Percentiles rank a stretch among this genome's conserved stretches.
phyloP scores from a whole-genome alignment of 2,888 invertebrate genomes.

The Elegia similella region DNA sequence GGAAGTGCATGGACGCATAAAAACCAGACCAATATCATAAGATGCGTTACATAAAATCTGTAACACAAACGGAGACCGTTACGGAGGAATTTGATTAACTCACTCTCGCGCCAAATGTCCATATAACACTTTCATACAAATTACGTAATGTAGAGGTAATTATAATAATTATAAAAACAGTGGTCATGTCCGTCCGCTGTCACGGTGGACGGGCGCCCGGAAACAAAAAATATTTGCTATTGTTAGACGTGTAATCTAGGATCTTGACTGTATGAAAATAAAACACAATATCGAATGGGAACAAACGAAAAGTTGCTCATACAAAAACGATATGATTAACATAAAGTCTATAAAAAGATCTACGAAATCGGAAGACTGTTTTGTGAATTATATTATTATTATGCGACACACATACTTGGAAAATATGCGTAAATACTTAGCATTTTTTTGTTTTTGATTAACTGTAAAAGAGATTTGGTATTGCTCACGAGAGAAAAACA shows the following conservation, averaged over 20 bases:
- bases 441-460: no score
- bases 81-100: slow-evolving; percentile 54
- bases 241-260: slow-evolving; percentile 7
- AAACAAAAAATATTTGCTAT: slow-evolving; percentile 24
- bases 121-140: slow-evolving; percentile 57
- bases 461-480: no score
- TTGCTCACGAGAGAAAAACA: no score
- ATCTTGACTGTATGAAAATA: slow-evolving; percentile 16
- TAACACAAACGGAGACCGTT: slow-evolving; percentile 25
- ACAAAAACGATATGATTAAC: neutral
- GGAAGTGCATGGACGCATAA: slow-evolving; percentile 34
- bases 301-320: neutral
- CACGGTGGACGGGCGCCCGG: slow-evolving; percentile 38
- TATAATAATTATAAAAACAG: slow-evolving; percentile 43
- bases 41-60: slow-evolving; percentile 24
- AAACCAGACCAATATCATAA: slow-evolving; percentile 27
- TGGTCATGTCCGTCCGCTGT: slow-evolving; percentile 42
- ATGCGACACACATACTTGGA: neutral
- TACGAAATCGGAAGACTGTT: neutral
- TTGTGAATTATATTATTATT: neutral
- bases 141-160: slow-evolving; percentile 55
- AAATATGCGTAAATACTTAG: neutral
- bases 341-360: neutral
- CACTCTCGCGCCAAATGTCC: slow-evolving; percentile 62
- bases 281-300: slow-evolving; percentile 19